Evolutionary conservation across 2,113 vertebrate species (phyloP), one percentile per base, ranked within the genome.

Genomic region (Monopterus albus): DNA sequence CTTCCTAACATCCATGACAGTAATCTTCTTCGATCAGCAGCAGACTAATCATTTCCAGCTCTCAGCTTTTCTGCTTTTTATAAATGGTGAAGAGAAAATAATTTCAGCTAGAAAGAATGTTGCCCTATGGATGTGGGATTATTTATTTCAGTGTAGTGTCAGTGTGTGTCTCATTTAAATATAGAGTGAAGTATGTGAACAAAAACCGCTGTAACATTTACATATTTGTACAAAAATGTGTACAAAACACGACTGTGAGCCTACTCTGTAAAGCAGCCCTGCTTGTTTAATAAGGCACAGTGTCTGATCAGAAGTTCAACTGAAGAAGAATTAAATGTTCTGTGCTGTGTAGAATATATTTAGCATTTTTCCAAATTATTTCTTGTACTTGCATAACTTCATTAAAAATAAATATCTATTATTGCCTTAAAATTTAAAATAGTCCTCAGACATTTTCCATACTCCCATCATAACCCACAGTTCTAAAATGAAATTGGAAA

Each of bases 341-440:
- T 65, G 58, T 66, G 61, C 67, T 58, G 21, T 55, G 56, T 72
- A 75, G 55, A 81, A 79, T 78, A 77, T 68, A 52, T 75, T 59
- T 50, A 71, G 39, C 53, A 26, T 67, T 64, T 77, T 65, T 7
- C 68, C 72, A 49, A 75, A 82, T 82, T 51, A 72, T 75, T 76
- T 82, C 61, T 36, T 81, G 73, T 73, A 50, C 85, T 85, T 75
- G 83, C 71, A 90, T 81, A 85, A 91, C 76, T 92, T 91, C 80
- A 89, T 92, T 92, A 79, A 92, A 93, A 94, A 94, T 94, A 94
- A 94, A 94, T 94, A 94, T 88, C 81, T 91, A 88, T 76, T 79
- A 69, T 91, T 68, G 83, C 89, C 74, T 87, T 90, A 72, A 73
- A 89, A 76, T 88, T 85, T 84, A 88, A 91, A 92, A 87, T 83